A percentile compares a stretch with the other conserved stretches of the same genome.
Evolutionary conservation across 2,113 vertebrate genomes (phyloP).

Genomic region (Chaenogobius annularis): DNA sequence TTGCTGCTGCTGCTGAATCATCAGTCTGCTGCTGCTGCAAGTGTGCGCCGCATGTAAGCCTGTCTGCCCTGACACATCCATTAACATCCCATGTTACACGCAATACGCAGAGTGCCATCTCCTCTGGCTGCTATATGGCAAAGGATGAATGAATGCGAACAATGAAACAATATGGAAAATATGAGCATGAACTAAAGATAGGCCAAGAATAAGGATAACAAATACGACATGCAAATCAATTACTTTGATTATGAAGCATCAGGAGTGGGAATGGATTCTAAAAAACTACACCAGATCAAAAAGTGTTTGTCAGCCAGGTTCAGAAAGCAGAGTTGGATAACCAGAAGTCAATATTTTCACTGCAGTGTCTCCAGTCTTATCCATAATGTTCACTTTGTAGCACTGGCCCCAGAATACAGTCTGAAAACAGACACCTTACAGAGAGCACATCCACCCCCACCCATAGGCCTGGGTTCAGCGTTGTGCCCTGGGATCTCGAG

Average conservation of each 20-base stretch:
- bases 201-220: background rate
- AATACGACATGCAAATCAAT: too few relatives aligned
- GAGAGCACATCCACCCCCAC: slow-evolving; percentile 23
- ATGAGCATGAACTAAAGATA: too few relatives aligned
- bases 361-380: background rate
- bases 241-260: slow-evolving; percentile 43
- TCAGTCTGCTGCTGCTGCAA: slow-evolving; percentile 55
- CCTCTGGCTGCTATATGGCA: slow-evolving; percentile 11
- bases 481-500: slow-evolving; percentile 18
- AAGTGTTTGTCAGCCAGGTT: slow-evolving; percentile 8
- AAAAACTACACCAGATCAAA: slow-evolving; percentile 8
- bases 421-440: background rate
- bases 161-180: too few relatives aligned
- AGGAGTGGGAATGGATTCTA: slow-evolving; percentile 9
- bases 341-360: background rate
- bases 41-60: slow-evolving; percentile 22
- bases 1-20: slow-evolving; percentile 67
- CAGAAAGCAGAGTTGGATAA: background rate
- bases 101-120: slow-evolving; percentile 41
- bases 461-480: slow-evolving; percentile 7
- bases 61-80: slow-evolving; percentile 58
- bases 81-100: slow-evolving; percentile 27
- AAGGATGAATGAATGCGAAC: background rate
- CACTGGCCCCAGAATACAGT: background rate
- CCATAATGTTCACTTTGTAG: slow-evolving; percentile 3